Base-by-base conservation (phyloP, 2,797 vertebrate genomes). In the Danio tinwini region DNA sequence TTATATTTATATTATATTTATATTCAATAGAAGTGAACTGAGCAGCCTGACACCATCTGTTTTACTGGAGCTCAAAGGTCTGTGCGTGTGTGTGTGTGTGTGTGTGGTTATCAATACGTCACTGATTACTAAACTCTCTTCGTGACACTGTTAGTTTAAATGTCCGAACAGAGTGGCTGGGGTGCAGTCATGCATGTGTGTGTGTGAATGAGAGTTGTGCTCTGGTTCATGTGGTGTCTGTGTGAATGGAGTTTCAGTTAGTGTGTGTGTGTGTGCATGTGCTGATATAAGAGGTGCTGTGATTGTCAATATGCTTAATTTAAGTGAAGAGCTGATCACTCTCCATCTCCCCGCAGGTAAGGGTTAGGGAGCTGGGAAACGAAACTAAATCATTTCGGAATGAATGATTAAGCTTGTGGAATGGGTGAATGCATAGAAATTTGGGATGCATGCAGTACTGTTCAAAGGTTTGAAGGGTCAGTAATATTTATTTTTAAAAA, bases 11-110 rank as follows among this genome's bases (percentile, higher is more conserved):
- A 29, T 29, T 29, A 29, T 29, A 3, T 29, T n/a, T 29, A 29
- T 29, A 3, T 29, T n/a, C n/a, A 44, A 17, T 56, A 21, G 42
- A 50, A 40, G 58, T 63, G 58, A 52, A 9, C 39, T 42, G 59
- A 53, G 7, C 45, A 12, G 29, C 37, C 72, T 62, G 58, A 17
- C 42, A 62, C 39, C 37, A 40, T 29, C 42, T 74, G 71, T 61
- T 49, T 61, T 42, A 40, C 59, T 7, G 4, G 17, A 64, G 74
- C 9, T 49, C 74, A 76, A 76, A 76, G 74, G n/a, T 76, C 61
- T 53, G 29, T 1, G n/a, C n/a, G n/a, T n/a, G 29, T 29, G 29
- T 29, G 29, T 4, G 1, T n/a, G n/a, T n/a, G n/a, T n/a, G n/a
- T 4, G 1, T n/a, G n/a, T 8, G 70, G 44, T n/a, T 12, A 49